Base-by-base conservation (phyloP, 2,113 vertebrate genomes). In the Nestor notabilis region DNA sequence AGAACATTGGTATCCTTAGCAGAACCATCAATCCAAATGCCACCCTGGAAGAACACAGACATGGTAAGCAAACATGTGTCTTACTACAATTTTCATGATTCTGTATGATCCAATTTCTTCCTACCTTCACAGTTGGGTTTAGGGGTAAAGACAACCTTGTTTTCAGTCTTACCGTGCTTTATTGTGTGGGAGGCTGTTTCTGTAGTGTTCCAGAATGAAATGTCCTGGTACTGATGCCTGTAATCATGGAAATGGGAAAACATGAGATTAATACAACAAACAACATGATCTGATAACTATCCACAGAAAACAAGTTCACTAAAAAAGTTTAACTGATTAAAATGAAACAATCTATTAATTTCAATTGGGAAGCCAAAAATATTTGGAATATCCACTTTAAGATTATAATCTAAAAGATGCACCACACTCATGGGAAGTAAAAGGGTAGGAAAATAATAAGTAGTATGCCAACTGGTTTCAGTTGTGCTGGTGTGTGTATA, bases 141-240 rank as follows among this genome's bases (percentile, higher is more conserved):
- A 82, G 53, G 39, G 24, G n/a, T 84, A 90, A 95, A 89, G 78
- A 70, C 53, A 89, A 89, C 20, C 8, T 87, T 69, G 35, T 60
- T 66, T 94, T 81, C 72, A 50, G 33, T 37, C 47, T n/a, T 78
- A 25, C 50, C 1, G 0, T 75, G 53, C 55, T 89, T 78, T 86
- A 15, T 33, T 78, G 60, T 84, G 88, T 94, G 64, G 80, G 69
- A 95, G 47, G 78, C 41, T 90, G 37, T 55, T 86, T 89, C 50
- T 88, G 39, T 83, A 70, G 63, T 58, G 68, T 91, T 89, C 87
- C 70, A 56, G 74, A 96, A 93, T 79, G 49, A 94, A 89, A 95
- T 69, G 81, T 96, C 84, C 87, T 96, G 47, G 35, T 92, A 71
- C 27, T 58, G 43, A 78, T 63, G 76, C 60, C 74, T 86, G 37